Evolutionary conservation across 2,797 vertebrate genomes (phyloP).

Genomic region (Buceros bicornis): DNA sequence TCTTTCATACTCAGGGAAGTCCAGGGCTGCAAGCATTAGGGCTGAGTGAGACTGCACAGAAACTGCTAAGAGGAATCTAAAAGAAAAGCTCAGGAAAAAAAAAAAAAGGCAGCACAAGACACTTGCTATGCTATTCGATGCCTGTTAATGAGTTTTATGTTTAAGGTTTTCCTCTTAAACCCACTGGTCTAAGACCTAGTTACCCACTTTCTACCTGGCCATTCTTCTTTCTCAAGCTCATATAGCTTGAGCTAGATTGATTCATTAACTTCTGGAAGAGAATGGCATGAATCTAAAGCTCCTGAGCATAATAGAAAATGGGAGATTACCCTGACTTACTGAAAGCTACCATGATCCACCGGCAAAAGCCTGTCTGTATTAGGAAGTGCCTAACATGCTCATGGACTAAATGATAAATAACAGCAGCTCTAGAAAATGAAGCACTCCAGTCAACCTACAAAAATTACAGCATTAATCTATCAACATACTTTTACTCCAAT

Average conservation of each 20-base stretch:
- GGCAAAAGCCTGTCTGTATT: neutral
- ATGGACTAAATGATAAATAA: conserved; percentile 4
- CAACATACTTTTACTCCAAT: neutral
- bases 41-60: neutral
- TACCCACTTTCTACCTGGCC: neutral
- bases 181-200: neutral
- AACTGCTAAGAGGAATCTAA: neutral
- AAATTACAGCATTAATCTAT: neutral
- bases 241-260: neutral
- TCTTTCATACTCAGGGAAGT: neutral
- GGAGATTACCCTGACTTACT: neutral
- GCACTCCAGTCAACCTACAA: neutral
- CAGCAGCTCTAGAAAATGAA: neutral
- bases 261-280: neutral
- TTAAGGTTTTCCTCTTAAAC: neutral
- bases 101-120: neutral
- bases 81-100: neutral
- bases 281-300: neutral
- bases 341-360: neutral
- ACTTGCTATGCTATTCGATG: neutral
- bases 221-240: neutral
- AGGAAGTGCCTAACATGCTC: neutral
- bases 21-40: neutral
- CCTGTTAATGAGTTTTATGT: neutral
- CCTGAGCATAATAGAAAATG: neutral